Percentiles rank a stretch among this genome's conserved stretches.
These are phyloP conservation scores for Picathartes gymnocephalus DNA, from an alignment of 2,113 vertebrate genomes.

Conservation along the genomic window DNA sequence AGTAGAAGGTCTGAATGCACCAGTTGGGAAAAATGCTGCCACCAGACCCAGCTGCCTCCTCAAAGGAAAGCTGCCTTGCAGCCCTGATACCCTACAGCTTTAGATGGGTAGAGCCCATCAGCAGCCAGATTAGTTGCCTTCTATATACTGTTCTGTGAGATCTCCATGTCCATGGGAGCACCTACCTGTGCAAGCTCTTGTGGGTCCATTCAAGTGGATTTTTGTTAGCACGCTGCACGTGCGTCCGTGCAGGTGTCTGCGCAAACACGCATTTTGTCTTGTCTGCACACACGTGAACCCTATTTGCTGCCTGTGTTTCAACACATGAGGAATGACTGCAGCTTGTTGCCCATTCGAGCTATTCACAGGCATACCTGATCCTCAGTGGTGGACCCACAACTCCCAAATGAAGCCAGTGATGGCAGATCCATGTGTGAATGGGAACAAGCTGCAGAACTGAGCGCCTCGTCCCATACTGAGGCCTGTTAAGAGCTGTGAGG, in stretches of 20 bases:
- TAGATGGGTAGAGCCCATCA: neutral
- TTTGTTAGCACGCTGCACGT: neutral
- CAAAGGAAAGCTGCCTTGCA: neutral
- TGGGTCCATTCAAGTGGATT: too few species aligned
- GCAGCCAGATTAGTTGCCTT: neutral
- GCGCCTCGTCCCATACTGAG: too few species aligned
- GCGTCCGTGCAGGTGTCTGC: neutral
- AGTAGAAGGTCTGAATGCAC: neutral
- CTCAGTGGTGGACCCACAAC: neutral
- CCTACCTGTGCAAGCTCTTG: neutral
- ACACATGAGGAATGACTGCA: neutral
- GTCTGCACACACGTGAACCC: fast-evolving
- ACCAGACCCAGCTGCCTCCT: too few species aligned
- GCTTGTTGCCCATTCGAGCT: neutral
- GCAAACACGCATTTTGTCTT: neutral
- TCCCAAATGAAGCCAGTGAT: neutral
- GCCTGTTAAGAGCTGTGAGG: neutral
- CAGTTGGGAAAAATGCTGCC: fast-evolving
- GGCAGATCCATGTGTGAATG: too few species aligned
- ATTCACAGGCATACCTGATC: neutral
- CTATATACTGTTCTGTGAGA: neutral
- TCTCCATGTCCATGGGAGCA: neutral
- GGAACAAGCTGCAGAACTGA: neutral
- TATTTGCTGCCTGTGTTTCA: neutral
- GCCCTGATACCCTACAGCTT: neutral